These are phyloP conservation scores for Cephalopholis sonnerati DNA, from an alignment of 2,113 vertebrate species.

Conservation along the genomic window DNA sequence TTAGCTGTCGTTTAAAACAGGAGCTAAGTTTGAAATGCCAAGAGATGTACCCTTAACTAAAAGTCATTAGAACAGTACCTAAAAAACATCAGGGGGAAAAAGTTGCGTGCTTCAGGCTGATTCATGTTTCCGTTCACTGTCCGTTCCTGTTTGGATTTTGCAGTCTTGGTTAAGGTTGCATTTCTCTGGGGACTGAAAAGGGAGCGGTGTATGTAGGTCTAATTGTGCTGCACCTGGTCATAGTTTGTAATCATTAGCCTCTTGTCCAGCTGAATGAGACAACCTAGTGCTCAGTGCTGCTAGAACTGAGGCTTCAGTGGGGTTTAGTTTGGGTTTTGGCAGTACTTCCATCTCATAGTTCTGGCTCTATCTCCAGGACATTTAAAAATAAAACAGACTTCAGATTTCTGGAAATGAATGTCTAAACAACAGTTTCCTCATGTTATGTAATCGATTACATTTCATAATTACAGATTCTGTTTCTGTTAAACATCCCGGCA, in stretches of 20 bases:
- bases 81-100: not conserved
- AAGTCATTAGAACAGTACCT: not conserved
- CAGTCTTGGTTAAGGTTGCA: not conserved
- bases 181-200: slow-evolving; percentile 15
- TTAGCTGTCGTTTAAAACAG: not conserved
- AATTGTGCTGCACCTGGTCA: slow-evolving; percentile 54
- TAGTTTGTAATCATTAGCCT: slow-evolving; percentile 56
- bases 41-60: not conserved
- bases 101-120: not conserved
- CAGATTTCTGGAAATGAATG: slow-evolving; percentile 2
- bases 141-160: slow-evolving; percentile 11
- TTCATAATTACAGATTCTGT: not conserved
- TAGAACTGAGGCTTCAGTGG: not conserved
- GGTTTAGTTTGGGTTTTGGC: not conserved
- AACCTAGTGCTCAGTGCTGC: not conserved
- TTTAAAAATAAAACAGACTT: slow-evolving; percentile 36
- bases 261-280: slow-evolving; percentile 17
- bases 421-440: slow-evolving; percentile 11
- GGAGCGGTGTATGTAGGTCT: not conserved
- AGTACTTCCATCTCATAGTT: slow-evolving; percentile 3
- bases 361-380: slow-evolving; percentile 2
- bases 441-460: slow-evolving; percentile 8
- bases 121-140: slow-evolving; percentile 16
- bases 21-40: not conserved
- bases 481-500: slow-evolving; percentile 3